Evolutionary conservation across 2,113 vertebrate species (phyloP).

Genomic region (Felis chaus): DNA sequence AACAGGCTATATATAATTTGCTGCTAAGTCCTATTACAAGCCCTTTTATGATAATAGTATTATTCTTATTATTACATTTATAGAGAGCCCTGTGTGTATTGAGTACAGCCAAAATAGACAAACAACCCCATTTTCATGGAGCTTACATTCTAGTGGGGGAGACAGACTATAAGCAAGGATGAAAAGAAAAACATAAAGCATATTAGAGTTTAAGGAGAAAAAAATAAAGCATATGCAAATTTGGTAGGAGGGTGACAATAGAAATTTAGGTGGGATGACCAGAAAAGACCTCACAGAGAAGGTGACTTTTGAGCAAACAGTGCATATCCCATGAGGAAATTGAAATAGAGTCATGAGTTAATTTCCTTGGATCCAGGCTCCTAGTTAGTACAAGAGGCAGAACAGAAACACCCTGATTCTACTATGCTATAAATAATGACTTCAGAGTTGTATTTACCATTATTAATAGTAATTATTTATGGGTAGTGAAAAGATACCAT

Average conservation of each 20-base stretch:
- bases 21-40: background rate
- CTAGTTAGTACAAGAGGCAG: background rate
- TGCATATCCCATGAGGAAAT: background rate
- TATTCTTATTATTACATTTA: background rate
- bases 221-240: background rate
- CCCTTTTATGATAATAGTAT: background rate
- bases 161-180: background rate
- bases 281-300: background rate
- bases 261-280: background rate
- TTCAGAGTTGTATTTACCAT: background rate
- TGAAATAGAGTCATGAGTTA: background rate
- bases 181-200: background rate
- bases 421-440: background rate
- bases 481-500: background rate
- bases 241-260: background rate
- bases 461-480: background rate
- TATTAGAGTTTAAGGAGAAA: background rate
- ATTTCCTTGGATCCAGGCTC: background rate
- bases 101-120: conserved; percentile 23
- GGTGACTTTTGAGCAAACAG: background rate
- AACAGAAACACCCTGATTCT: background rate
- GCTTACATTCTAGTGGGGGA: background rate
- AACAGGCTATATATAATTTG: background rate
- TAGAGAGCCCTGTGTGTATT: background rate
- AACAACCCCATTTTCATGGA: background rate